Evolutionary conservation across 2,113 vertebrate species (phyloP), one percentile per base, ranked within the genome.

Genomic region (Barbus barbus): DNA sequence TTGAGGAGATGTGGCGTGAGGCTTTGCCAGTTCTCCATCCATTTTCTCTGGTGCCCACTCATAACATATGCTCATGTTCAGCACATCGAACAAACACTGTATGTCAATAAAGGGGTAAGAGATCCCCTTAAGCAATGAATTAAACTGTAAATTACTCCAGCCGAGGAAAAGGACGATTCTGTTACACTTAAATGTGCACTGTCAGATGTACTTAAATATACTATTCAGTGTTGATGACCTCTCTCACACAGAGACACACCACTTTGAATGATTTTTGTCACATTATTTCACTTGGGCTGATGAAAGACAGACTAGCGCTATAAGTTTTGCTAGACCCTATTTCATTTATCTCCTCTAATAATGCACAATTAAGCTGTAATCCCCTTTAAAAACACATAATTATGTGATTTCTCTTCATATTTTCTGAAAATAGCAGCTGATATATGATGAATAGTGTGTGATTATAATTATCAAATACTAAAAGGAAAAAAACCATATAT

Each of bases 11-110:
- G 63, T 20, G 60, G 56, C 24, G 3, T 31, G 33, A 36, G 41
- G 60, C 60, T 63, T 7, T 46, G 72, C 46, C 82, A 78, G 82
- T 46, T 84, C 78, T 26, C 58, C 78, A 60, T 84, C n/a, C 63
- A 78, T 74, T 85, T 75, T 81, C 81, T 81, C 48, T 61, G 36
- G 74, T 82, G 83, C 83, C 79, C 74, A 73, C 41, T 73, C 51
- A 65, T 28, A 78, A 82, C 83, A 87, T 85, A 85, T 86, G 84
- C 31, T 86, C 44, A 11, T 28, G 53, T 69, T 80, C 76, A 82
- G 83, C 63, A 72, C 38, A 72, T 72, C 36, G 28, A 83, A 76
- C 73, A 84, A 78, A 77, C 56, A 20, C 51, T 67, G 63, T 65
- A 63, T 82, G 87, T 88, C 87, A 80, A 84, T 88, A 86, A 88